Base-by-base conservation (phyloP, 2,113 vertebrate species). In the Hemiprocne comata region DNA sequence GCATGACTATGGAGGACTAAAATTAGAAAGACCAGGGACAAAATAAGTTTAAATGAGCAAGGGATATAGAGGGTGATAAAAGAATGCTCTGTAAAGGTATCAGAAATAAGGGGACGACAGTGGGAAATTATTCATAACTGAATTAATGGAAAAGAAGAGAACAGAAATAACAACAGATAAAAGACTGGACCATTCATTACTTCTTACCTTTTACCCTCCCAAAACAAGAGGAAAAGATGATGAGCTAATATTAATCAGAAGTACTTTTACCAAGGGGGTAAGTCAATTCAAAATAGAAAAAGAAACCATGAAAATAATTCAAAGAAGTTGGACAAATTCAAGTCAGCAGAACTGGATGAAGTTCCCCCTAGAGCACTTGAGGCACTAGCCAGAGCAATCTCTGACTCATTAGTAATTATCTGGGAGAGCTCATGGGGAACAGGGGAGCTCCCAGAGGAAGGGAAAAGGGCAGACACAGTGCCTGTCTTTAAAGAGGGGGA, bases 351-450 rank as follows among this genome's bases (percentile, higher is more conserved):
- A 82, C n/a, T 91, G 84, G 66, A 54, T 73, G 81, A 78, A 89
- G 84, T 73, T 96, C 40, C 61, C 80, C 31, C 84, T 25, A 79
- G 86, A 94, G 85, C 61, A 80, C 86, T 94, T 70, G 60, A 89
- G 93, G 84, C 87, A 87, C 73, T 57, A 81, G 70, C 74, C 84
- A 75, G 74, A 95, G 84, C 80, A 85, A 85, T 94, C 79, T 83
- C 89, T 91, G 91, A 91, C 84, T 87, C 91, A 53, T 76, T 67
- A 80, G 75, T 64, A 92, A 95, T 96, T 89, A 94, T 78, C 69
- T 0, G 2, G 36, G 70, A 89, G 84, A 92, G 44, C 81, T 94
- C 73, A 42, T 19, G 72, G 62, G 92, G 84, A 91, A 82, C 25
- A 0, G n/a, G 66, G 62, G 36, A 60, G 69, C 90, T 84, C 95